Evolutionary conservation across 2,113 vertebrate species (phyloP), one percentile per base, ranked within the genome.

Genomic region (Cephalopholis sonnerati): DNA sequence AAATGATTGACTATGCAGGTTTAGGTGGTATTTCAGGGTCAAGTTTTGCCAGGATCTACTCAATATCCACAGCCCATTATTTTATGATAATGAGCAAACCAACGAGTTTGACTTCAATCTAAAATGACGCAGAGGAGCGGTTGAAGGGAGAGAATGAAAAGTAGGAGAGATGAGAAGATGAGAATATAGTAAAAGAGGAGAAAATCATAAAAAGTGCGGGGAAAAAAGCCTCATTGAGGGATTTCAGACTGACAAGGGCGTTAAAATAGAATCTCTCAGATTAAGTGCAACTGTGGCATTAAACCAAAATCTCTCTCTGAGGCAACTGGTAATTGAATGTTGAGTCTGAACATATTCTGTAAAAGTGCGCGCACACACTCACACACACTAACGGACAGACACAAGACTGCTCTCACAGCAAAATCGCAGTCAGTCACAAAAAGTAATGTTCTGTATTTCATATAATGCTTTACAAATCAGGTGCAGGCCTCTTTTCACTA

Each of bases 51-150:
- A 66, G 88, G 77, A 70, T 90, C 41, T 15, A 29, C 73, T 87
- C 75, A 87, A 73, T 90, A 91, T 87, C 91, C 79, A 74, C 84
- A 86, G 86, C 88, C 90, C 89, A 91, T 95, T 95, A 95, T 94
- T 93, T 95, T 93, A 95, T 94, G 94, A 94, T 94, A 95, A 95
- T 93, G 88, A 94, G 90, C 80, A 83, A 92, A 92, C 80, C 17
- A 71, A 84, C 63, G 55, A 82, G 85, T 90, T 89, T 83, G 83
- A 91, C 76, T 93, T 75, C 62, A 81, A 51, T 89, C 78, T 78
- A 18, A 91, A 74, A 61, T 44, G 69, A 87, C 18, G 57, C 83
- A 85, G 44, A 77, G 46, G 74, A 90, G 55, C 72, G 10, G 32
- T 61, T 59, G 61, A 32, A 64, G 36, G 79, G 62, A 64, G 32